Conservation (phyloP, 2,113 vertebrate species). For the Coregonus clupeaformis region DNA sequence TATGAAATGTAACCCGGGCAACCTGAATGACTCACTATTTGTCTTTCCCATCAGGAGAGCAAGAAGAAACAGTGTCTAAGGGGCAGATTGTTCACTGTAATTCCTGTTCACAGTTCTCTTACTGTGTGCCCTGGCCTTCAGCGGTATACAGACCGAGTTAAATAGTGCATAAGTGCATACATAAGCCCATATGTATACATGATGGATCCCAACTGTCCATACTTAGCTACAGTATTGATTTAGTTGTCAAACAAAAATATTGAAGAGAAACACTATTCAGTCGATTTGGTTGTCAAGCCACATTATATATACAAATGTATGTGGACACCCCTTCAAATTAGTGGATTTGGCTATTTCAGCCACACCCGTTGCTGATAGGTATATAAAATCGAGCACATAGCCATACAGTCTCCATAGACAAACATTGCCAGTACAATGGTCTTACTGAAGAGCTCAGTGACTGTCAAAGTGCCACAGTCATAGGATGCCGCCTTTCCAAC, state of each 20-base stretch:
- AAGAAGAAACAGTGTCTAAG: not conserved
- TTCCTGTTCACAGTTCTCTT: not conserved
- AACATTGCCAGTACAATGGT: no score
- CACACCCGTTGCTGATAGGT: no score
- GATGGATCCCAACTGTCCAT: constrained; percentile 10
- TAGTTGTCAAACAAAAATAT: not conserved
- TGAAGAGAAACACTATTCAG: not conserved
- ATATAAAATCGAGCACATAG: no score
- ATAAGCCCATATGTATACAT: not conserved
- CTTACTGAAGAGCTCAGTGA: no score
- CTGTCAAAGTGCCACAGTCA: no score
- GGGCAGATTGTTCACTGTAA: not conserved
- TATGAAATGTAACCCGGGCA: not conserved
- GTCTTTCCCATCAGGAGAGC: not conserved
- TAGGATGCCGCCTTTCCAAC: no score
- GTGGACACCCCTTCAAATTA: no score
- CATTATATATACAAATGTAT: no score
- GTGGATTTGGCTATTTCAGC: no score
- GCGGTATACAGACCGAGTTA: not conserved
- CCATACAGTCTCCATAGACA: no score
- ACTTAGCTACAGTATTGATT: not conserved
- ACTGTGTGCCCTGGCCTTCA: not conserved
- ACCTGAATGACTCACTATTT: not conserved
- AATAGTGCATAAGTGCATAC: constrained; percentile 2
- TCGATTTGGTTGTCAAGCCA: not conserved